Evolutionary conservation across 2,797 vertebrate genomes (phyloP).

Genomic region (Gymnodraco acuticeps): DNA sequence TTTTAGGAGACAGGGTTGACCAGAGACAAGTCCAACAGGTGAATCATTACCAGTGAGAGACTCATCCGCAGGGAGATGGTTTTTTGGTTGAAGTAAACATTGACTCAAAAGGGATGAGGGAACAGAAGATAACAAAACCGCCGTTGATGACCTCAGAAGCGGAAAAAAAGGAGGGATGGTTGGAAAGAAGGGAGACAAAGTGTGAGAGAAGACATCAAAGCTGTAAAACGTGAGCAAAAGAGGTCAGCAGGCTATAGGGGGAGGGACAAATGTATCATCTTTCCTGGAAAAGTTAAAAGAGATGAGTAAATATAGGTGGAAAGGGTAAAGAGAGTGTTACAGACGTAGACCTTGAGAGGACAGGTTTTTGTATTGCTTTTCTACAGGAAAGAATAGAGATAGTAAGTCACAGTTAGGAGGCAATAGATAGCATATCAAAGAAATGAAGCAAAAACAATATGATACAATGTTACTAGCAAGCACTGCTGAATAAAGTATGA

Average conservation of each 20-base stretch:
- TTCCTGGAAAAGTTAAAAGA: background rate
- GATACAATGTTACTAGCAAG: too few species aligned
- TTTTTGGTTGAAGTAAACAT: slow-evolving; percentile 60
- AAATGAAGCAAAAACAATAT: too few species aligned
- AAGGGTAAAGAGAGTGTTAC: background rate
- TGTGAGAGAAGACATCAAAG: slow-evolving; percentile 4
- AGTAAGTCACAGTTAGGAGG: background rate
- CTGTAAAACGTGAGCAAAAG: slow-evolving; percentile 1
- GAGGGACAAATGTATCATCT: background rate
- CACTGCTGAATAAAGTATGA: too few species aligned
- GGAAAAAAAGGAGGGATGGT: background rate
- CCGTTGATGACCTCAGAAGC: slow-evolving; percentile 37
- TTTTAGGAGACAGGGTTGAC: too few species aligned
- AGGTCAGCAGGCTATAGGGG: background rate
- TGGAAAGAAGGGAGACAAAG: background rate
- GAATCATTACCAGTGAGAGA: slow-evolving; percentile 45
- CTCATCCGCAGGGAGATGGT: slow-evolving; percentile 44
- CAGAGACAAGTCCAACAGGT: slow-evolving; percentile 62
- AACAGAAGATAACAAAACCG: slow-evolving; percentile 39
- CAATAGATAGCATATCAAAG: background rate
- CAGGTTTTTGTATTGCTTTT: slow-evolving; percentile 2
- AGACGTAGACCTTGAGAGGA: background rate
- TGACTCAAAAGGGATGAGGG: slow-evolving; percentile 46
- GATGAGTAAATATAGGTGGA: background rate
- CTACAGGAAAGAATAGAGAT: background rate